A percentile compares a stretch with the other conserved stretches of the same genome.
These are phyloP conservation scores for Podarcis raffonei DNA, from an alignment of 2,113 vertebrate species.

Conservation along the genomic window DNA sequence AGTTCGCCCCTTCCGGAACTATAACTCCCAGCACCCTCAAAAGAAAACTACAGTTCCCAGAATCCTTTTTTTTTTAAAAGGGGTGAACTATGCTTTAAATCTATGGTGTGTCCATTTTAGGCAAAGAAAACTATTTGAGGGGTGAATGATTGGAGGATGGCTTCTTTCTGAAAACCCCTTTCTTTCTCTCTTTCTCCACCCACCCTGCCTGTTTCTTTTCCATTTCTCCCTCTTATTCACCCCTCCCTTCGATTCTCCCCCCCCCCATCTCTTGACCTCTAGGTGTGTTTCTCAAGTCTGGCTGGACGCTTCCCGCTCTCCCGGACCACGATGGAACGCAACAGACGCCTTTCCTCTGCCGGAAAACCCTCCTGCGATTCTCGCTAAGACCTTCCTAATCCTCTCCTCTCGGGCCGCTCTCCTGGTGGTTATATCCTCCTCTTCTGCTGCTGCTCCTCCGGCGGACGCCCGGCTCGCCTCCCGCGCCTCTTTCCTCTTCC, in stretches of 20 bases:
- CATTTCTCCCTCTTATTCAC: background rate
- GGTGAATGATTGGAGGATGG: no score
- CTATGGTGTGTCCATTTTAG: conserved; percentile 24
- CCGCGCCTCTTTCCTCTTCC: conserved; percentile 1
- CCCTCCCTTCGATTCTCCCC: background rate
- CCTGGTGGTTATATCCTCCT: conserved; percentile 5
- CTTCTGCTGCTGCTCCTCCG: background rate
- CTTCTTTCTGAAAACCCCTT: fast-evolving
- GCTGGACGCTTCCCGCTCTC: background rate
- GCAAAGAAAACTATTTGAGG: background rate
- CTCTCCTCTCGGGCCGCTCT: background rate
- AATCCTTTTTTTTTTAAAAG: no score
- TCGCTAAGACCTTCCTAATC: background rate
- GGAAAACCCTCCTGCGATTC: background rate
- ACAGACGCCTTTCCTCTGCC: background rate
- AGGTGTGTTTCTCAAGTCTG: background rate
- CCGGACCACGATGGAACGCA: conserved; percentile 3
- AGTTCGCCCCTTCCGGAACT: no score
- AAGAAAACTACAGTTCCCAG: no score
- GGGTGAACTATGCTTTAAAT: background rate
- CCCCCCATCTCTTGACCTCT: background rate
- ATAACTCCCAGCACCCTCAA: no score
- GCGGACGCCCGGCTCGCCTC: background rate
- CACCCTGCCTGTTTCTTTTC: conserved; percentile 6
- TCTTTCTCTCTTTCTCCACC: conserved; percentile 53